Conservation (phyloP, 1,140 invertebrate species). For the Protaetia brevitarsis region DNA sequence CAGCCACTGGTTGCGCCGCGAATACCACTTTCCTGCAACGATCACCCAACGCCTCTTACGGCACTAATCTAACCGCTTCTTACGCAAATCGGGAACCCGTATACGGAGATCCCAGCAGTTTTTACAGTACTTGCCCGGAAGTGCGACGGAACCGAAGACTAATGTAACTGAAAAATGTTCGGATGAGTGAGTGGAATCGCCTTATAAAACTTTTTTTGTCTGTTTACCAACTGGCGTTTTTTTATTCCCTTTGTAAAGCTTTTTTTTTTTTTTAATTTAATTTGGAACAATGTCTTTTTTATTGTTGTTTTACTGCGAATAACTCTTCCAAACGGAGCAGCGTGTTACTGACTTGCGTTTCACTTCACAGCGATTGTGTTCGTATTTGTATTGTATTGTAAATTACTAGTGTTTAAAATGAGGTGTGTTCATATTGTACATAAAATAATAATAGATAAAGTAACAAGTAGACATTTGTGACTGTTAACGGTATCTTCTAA, state of each 20-base stretch:
- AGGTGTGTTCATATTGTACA: slow-evolving; percentile 12
- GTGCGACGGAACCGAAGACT: slow-evolving; percentile 36
- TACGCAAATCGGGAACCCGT: slow-evolving; percentile 36
- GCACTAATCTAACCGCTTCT: slow-evolving; percentile 31
- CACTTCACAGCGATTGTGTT: no score
- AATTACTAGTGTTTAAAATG: slow-evolving; percentile 4
- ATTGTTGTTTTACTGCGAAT: no score
- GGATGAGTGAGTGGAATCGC: neutral
- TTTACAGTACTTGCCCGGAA: slow-evolving; percentile 38
- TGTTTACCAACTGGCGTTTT: no score
- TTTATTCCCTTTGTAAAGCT: no score
- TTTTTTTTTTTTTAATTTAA: no score
- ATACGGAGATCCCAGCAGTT: slow-evolving; percentile 41
- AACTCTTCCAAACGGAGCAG: no score
- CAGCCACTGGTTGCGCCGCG: slow-evolving; percentile 5
- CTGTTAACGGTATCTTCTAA: slow-evolving; percentile 1
- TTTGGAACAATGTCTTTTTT: no score
- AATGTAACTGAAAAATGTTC: slow-evolving; percentile 19
- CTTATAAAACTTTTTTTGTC: no score
- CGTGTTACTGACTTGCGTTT: no score
- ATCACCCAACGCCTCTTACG: neutral
- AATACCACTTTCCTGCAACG: neutral
- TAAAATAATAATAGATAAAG: no score
- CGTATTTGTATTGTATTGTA: neutral
- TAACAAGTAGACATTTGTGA: slow-evolving; percentile 8